Percentiles rank a stretch among this genome's conserved stretches.
Evolutionary conservation across 2,888 invertebrate genomes (phyloP).

Genomic region (Caenorhabditis sp.): DNA sequence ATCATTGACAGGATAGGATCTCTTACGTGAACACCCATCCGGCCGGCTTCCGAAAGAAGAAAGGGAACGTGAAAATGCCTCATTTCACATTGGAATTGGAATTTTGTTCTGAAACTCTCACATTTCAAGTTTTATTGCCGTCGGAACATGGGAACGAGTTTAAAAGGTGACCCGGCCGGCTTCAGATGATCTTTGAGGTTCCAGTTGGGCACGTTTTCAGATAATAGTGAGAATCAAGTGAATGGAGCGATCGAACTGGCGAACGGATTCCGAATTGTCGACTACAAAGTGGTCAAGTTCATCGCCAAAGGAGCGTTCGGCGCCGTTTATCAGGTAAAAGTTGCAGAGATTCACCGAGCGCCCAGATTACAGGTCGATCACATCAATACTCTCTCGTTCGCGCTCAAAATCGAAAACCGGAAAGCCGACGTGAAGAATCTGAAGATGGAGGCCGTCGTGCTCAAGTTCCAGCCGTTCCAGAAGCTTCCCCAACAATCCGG

Average conservation of each 20-base stretch:
- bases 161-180: constrained; percentile 10
- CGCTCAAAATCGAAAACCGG: constrained; percentile 43
- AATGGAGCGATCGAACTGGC: constrained; percentile 19
- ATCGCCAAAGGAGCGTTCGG: constrained; percentile 64
- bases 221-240: constrained; percentile 34
- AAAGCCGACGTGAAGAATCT: constrained; percentile 13
- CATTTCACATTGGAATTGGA: too few relatives aligned
- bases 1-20: too few relatives aligned
- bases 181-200: not conserved
- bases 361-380: constrained; percentile 47
- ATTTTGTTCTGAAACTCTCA: too few relatives aligned
- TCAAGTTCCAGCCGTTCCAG: not conserved
- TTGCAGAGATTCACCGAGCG: not conserved
- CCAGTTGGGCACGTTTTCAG: not conserved
- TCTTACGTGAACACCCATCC: too few relatives aligned
- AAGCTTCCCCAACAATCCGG: not conserved
- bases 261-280: constrained; percentile 32
- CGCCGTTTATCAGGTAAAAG: constrained; percentile 62
- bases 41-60: too few relatives aligned
- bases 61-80: too few relatives aligned
- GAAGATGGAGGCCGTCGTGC: constrained; percentile 52
- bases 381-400: constrained; percentile 42
- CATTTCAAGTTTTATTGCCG: constrained; percentile 23
- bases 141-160: constrained; percentile 40
- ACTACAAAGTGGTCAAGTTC: constrained; percentile 41